Evolutionary conservation across 2,888 invertebrate genomes (phyloP).

Genomic region (Mylabris sibirica): DNA sequence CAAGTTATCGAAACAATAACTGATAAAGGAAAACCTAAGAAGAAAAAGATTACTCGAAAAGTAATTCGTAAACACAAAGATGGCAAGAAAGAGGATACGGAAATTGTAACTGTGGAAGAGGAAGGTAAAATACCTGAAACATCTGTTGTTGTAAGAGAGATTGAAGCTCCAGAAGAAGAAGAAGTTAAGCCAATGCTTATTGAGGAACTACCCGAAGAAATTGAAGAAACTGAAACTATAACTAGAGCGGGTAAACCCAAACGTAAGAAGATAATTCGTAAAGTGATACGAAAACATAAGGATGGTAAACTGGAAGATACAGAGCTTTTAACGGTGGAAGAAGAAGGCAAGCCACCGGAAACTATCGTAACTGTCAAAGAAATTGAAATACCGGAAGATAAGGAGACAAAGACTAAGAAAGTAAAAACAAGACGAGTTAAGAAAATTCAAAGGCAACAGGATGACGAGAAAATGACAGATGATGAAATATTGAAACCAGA

Average conservation of each 20-base stretch:
- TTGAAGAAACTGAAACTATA: slow-evolving; percentile 40
- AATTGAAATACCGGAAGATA: slow-evolving; percentile 34
- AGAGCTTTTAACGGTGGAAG: slow-evolving; percentile 42
- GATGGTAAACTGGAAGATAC: slow-evolving; percentile 54
- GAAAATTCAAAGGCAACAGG: slow-evolving; percentile 22
- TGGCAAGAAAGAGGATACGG: slow-evolving; percentile 53
- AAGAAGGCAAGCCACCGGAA: slow-evolving; percentile 38
- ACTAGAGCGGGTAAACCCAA: slow-evolving; percentile 41
- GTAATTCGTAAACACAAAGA: slow-evolving; percentile 46
- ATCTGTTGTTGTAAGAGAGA: slow-evolving; percentile 54
- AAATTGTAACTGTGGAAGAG: slow-evolving; percentile 54
- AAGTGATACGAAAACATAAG: slow-evolving; percentile 46
- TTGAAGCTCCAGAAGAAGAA: slow-evolving; percentile 49
- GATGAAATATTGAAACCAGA: slow-evolving; percentile 24
- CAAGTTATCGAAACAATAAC: slow-evolving; percentile 51
- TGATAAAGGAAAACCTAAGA: slow-evolving; percentile 50
- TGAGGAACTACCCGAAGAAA: slow-evolving; percentile 36
- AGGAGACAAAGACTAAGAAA: slow-evolving; percentile 38
- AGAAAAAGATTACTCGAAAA: slow-evolving; percentile 49
- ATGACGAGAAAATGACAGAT: neutral
- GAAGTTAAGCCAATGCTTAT: slow-evolving; percentile 42
- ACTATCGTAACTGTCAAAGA: slow-evolving; percentile 46
- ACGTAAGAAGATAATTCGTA: slow-evolving; percentile 45
- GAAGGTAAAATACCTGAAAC: slow-evolving; percentile 39
- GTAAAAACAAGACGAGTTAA: slow-evolving; percentile 51